Base-by-base conservation (phyloP, 2,888 invertebrate species). In the Hydrotaea cyrtoneurina region DNA sequence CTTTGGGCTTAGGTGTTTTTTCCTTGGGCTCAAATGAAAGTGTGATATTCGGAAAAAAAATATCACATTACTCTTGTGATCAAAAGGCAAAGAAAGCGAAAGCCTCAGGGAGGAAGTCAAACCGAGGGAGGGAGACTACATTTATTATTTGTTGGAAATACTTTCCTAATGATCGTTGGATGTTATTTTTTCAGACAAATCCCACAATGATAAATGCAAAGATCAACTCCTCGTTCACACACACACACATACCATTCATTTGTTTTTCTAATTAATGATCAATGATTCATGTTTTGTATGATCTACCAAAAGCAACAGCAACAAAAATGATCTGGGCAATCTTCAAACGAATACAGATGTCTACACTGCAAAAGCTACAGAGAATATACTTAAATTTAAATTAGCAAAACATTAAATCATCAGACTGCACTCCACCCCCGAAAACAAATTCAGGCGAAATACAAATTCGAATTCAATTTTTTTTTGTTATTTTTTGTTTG, bases 331-430 rank as follows among this genome's bases (percentile, higher is more conserved):
- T 69, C 73, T 7, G 7, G n/a, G n/a, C n/a, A 43, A 2, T 8
- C 15, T 43, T 43, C 10, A 43, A 43, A 43, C 13, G 15, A n/a
- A 43, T 21, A 66, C 23, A 21, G 21, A 64, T 23, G 21, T 13
- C 8, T 21, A 46, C 31, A 31, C 31, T 31, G 3, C 2, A 31
- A 31, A 31, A 31, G 31, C 31, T 31, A 31, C 31, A 31, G 31
- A 2, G 7, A 31, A 31, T 10, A 69, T 50, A 71, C 74, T 83
- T 83, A 55, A 83, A 79, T 75, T 55, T 72, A 72, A 83, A 83
- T 83, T 83, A 83, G 72, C 79, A 53, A 72, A 75, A 78, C 64
- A 83, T 72, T 78, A 76, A 71, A 71, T 31, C 53, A 31, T 26
- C 4, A 19, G 11, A 11, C 26, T 50, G 46, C 74, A 15, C 36